A percentile compares a stretch with the other conserved stretches of the same genome.
Evolutionary conservation across 2,797 vertebrate species (phyloP).

Genomic region (Acanthornis magna): DNA sequence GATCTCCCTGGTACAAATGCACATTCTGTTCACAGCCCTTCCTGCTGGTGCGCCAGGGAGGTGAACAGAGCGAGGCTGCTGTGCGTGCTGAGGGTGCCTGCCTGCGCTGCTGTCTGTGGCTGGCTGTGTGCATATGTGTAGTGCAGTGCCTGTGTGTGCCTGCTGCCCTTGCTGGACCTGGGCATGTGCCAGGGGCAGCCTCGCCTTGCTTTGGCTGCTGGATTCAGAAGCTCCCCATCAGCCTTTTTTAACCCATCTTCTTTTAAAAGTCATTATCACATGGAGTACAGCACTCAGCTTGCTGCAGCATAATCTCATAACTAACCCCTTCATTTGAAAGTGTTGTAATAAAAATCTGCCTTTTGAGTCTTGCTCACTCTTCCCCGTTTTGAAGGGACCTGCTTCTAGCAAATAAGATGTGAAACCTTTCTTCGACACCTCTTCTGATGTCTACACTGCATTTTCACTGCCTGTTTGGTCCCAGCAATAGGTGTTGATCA

Average conservation of each 20-base stretch:
- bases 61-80: not conserved
- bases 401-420: not conserved
- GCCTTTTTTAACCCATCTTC: not conserved
- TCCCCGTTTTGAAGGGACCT: not conserved
- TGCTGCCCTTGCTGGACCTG: not conserved
- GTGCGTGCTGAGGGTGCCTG: not conserved
- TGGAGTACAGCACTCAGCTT: not conserved
- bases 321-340: not conserved
- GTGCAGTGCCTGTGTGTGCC: not conserved
- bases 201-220: not conserved
- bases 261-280: not conserved
- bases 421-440: not conserved
- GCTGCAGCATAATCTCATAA: not conserved
- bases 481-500: not conserved
- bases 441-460: not conserved
- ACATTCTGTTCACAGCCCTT: not conserved
- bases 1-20: not conserved
- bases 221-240: not conserved
- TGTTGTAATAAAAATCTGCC: not conserved
- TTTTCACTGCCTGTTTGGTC: not conserved
- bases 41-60: not conserved
- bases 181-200: not conserved
- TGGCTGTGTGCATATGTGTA: fast-evolving
- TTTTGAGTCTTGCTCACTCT: not conserved
- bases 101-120: not conserved